Percentiles rank a stretch among this genome's conserved stretches.
Conservation (phyloP, 30 jellyfish, hydroid and myxozoan species). For the Cassiopea xamachana region DNA sequence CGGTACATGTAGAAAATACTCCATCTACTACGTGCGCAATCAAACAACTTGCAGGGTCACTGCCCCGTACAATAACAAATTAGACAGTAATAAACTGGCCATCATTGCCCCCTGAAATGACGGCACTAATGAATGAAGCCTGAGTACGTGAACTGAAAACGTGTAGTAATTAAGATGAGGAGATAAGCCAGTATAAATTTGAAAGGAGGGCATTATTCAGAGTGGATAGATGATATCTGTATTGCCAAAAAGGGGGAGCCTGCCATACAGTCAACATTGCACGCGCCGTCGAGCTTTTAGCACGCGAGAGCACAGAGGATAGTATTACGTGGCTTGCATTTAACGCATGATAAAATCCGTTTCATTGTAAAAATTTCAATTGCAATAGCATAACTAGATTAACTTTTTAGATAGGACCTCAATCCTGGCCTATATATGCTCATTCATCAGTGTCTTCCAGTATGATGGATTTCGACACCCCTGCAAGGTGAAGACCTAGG, state of each 20-base stretch:
- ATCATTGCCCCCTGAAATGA: slow-evolving; percentile 12
- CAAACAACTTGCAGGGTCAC: background rate
- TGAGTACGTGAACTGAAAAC: background rate
- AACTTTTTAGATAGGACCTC: background rate
- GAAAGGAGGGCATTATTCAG: background rate
- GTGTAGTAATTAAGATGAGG: slow-evolving; percentile 8
- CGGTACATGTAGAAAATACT: background rate
- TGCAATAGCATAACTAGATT: background rate
- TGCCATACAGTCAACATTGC: slow-evolving; percentile 42
- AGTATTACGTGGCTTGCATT: background rate
- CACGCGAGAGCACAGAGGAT: slow-evolving; percentile 30
- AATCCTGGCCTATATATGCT: background rate
- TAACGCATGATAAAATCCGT: background rate
- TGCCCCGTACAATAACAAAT: background rate
- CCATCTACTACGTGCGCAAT: slow-evolving; percentile 12
- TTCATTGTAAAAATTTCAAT: background rate
- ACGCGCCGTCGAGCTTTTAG: slow-evolving; percentile 59
- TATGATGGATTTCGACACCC: too few species aligned
- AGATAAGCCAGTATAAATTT: background rate
- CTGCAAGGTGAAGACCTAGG: background rate
- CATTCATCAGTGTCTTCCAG: background rate
- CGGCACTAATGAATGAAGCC: background rate
- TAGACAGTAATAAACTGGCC: background rate
- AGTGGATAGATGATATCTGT: background rate
- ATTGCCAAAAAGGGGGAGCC: slow-evolving; percentile 36